Evolutionary conservation across 2,113 vertebrate genomes (phyloP), one percentile per base, ranked within the genome.

Genomic region (Polyodon spathula): DNA sequence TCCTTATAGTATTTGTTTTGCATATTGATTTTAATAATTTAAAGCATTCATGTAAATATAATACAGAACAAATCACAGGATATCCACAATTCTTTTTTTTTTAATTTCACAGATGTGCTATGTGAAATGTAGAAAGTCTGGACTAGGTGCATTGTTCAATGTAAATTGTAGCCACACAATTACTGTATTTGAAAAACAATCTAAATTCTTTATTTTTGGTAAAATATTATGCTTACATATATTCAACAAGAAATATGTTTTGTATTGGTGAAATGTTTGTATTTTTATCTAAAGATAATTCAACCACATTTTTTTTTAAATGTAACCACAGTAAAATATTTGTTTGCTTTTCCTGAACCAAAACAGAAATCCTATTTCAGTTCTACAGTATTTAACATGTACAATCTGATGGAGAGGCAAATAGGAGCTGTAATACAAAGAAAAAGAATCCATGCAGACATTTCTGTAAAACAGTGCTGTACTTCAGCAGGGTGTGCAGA

Each of bases 161-260:
- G 85, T 81, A 27, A 27, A 27, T 27, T 27, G 27, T 27, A 27
- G 27, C 27, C 27, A 27, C 27, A 3, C 27, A 27, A 27, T 27
- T 27, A 27, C 27, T 27, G 27, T 27, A 27, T 27, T 27, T 27
- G 27, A 27, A 27, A 27, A n/a, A 27, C 1, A 27, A 27, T 27
- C 27, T 27, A 90, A 88, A 92, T 90, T 88, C 89, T 94, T 93
- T 95, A 93, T 94, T 93, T 93, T 93, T 90, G 90, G 91, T 93
- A 92, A 90, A 83, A 88, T 82, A 88, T 91, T 89, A 88, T 83
- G 84, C 88, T 90, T 90, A 87, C 77, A 76, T 92, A 89, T 92
- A 91, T 88, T 83, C 85, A 83, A 89, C 79, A 83, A 72, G 79
- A 90, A 86, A 84, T 81, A 87, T 87, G 85, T 89, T 86, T 86